A percentile compares a stretch with the other conserved stretches of the same genome.
These are phyloP conservation scores for Petrocephalus sullivani DNA, from an alignment of 2,797 vertebrate species.

Conservation along the genomic window DNA sequence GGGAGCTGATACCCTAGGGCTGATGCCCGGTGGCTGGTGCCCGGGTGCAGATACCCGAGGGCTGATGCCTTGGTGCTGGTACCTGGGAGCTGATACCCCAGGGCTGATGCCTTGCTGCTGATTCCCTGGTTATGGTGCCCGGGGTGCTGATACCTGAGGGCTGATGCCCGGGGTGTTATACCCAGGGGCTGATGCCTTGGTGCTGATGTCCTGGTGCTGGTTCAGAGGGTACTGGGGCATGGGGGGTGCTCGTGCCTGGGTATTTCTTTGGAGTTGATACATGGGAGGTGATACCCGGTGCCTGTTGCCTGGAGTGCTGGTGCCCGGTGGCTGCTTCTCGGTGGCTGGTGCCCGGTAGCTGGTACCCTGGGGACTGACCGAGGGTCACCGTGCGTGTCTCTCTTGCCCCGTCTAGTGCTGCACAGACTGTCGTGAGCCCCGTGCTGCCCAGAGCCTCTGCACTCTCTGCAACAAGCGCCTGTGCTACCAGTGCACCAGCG, in stretches of 20 bases:
- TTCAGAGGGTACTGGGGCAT: no score
- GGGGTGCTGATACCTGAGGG: background rate
- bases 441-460: constrained; percentile 67
- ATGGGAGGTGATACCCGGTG: background rate
- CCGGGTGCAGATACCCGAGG: background rate
- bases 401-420: constrained; percentile 53
- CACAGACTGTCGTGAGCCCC: constrained; percentile 63
- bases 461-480: constrained; percentile 75
- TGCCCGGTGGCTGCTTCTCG: background rate
- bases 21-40: background rate
- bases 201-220: background rate
- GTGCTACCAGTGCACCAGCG: constrained; percentile 71
- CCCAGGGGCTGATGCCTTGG: background rate
- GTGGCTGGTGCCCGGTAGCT: no score
- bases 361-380: background rate
- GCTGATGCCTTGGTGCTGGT: no score
- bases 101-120: background rate
- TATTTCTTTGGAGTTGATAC: background rate
- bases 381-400: background rate
- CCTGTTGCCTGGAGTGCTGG: background rate
- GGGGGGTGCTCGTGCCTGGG: background rate
- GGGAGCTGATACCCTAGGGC: no score
- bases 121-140: background rate
- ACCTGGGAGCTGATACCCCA: no score
- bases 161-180: background rate